Conservation (phyloP, 2,888 invertebrate species). For the Rotaria macrura region DNA sequence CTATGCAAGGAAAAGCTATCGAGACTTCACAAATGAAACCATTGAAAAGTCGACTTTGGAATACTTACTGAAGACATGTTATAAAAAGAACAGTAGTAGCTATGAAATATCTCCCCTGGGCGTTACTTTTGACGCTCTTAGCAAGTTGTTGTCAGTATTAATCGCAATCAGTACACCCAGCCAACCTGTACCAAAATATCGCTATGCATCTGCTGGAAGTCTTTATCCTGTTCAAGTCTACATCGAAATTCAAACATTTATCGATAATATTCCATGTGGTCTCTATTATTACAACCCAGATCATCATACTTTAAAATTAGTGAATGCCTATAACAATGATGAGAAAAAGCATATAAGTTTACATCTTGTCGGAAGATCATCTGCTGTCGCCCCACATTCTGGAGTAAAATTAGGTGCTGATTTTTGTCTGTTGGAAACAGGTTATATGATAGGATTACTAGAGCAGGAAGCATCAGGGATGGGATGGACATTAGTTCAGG, state of each 20-base stretch:
- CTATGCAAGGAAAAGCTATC: neutral
- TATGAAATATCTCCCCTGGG: neutral
- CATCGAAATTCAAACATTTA: neutral
- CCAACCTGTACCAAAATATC: conserved; percentile 1
- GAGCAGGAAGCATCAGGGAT: neutral
- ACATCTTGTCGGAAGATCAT: conserved; percentile 1
- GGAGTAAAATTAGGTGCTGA: neutral
- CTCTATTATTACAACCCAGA: conserved; percentile 18
- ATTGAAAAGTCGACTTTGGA: neutral
- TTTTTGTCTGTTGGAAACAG: neutral
- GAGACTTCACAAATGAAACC: neutral
- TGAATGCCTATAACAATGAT: too few species aligned
- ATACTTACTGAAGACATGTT: too few species aligned
- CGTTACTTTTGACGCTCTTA: too few species aligned
- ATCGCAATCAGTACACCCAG: neutral
- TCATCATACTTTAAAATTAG: neutral
- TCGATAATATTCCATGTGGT: neutral
- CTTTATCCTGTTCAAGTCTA: conserved; percentile 20
- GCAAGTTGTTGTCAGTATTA: neutral
- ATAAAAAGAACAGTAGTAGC: too few species aligned
- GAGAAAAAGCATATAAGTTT: neutral
- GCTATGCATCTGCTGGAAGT: neutral
- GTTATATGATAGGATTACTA: neutral
- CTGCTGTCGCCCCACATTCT: neutral
- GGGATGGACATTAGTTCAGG: neutral